phyloP scores from a whole-genome alignment of 1,140 invertebrate species.

The Drosophila mauritiana region DNA sequence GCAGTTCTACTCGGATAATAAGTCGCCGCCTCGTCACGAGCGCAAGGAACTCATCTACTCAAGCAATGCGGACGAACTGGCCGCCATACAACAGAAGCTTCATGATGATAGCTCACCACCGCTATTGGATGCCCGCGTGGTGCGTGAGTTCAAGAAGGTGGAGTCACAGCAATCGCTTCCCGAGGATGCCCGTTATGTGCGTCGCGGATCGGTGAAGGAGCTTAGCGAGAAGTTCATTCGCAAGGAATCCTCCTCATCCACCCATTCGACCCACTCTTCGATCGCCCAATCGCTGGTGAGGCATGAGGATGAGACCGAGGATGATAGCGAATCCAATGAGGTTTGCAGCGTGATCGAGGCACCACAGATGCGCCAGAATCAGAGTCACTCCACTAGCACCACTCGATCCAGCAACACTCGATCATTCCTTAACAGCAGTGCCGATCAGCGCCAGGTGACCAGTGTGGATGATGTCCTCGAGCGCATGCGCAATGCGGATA shows the following conservation, averaged over 20 bases:
- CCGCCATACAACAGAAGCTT: conserved; percentile 68
- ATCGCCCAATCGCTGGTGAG: conserved; percentile 24
- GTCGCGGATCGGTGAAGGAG: conserved; percentile 89
- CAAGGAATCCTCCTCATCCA: conserved; percentile 62
- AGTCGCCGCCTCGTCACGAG: conserved; percentile 87
- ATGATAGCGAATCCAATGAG: conserved; percentile 72
- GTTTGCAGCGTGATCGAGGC: conserved; percentile 74
- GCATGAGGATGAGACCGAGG: conserved; percentile 66
- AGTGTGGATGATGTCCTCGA: conserved; percentile 90
- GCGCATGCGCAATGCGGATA: conserved; percentile 90
- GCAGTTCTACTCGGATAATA: conserved; percentile 88
- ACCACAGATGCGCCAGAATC: conserved; percentile 73
- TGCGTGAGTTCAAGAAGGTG: conserved; percentile 69
- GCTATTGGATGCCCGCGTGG: conserved; percentile 50
- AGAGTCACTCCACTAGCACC: conserved; percentile 57
- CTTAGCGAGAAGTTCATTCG: conserved; percentile 90
- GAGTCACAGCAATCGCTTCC: conserved; percentile 36
- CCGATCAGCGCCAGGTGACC: conserved; percentile 87
- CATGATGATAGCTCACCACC: conserved; percentile 29
- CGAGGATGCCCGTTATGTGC: conserved; percentile 85
- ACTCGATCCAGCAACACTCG: conserved; percentile 59
- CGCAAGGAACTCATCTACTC: conserved; percentile 89
- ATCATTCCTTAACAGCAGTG: conserved; percentile 88
- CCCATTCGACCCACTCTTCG: conserved; percentile 25
- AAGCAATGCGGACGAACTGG: conserved; percentile 87